Base-by-base conservation (phyloP, 2,797 vertebrate species). In the Eupleurogrammus muticus region DNA sequence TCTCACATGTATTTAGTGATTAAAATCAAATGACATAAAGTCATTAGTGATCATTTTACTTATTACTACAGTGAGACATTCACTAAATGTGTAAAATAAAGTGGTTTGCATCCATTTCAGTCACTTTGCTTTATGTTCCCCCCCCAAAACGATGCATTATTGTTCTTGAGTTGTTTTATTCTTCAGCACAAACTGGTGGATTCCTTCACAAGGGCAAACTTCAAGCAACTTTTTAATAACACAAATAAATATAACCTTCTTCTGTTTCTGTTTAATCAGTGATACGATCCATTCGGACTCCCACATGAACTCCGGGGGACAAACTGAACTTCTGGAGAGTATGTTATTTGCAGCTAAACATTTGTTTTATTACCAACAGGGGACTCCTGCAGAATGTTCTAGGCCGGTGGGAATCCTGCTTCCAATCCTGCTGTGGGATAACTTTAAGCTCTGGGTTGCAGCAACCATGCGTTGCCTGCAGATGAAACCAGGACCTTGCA, bases 261-360 rank as follows among this genome's bases (percentile, higher is more conserved):
- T 34, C 5, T 36, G 5, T 55, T 55, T 14, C 20, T 2, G 19
- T 36, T 2, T 36, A 32, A 2, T 36, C 21, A 13, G 2, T 49
- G 53, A 57, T 50, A 64, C 58, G 64, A 21, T 44, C 9, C 21
- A 46, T 17, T 14, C 47, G 47, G 36, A 16, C 40, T 71, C 36
- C 5, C 0, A 9, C 16, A 2, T 7, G 17, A 46, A 42, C 5
- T 67, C 13, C 7, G 20, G 23, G 28, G 4, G 4, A 48, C 4
- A 79, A 34, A 14, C 5, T 17, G 17, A 36, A 13, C 50, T 1
- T 55, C 17, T 49, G 38, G 17, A 56, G 65, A 55, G 46, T 0
- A 17, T 40, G 16, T n/a, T 5, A 17, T 44, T n/a, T 49, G 32
- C 19, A 48, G 17, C 8, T 44, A 54, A 76, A 66, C 19, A 24